phyloP scores from a whole-genome alignment of 2,888 invertebrate genomes.

The Napeogenes sylphis region DNA sequence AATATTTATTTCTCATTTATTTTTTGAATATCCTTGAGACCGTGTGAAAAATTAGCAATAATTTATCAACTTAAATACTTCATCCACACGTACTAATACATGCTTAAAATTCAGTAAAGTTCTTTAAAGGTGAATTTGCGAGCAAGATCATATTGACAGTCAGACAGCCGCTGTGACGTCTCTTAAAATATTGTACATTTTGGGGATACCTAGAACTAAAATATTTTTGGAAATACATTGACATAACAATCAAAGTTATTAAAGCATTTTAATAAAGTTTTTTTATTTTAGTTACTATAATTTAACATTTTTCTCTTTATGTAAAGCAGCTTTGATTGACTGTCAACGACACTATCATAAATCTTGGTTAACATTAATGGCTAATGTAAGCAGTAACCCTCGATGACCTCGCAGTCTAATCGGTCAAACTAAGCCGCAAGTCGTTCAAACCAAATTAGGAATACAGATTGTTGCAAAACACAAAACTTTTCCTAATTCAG shows the following conservation, averaged over 20 bases:
- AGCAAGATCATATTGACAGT: background rate
- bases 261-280: no score
- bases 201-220: no score
- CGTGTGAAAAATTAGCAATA: background rate
- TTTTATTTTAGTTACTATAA: no score
- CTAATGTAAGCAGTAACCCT: constrained; percentile 10
- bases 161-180: no score
- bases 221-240: no score
- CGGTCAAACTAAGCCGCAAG: constrained; percentile 9
- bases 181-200: no score
- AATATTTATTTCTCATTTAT: background rate
- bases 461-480: background rate
- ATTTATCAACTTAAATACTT: background rate
- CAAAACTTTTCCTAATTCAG: background rate
- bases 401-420: constrained; percentile 15
- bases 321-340: no score
- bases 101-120: background rate
- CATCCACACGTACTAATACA: background rate
- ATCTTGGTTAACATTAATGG: background rate
- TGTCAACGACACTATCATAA: no score
- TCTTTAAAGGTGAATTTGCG: background rate
- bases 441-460: constrained; percentile 9
- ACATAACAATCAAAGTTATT: no score
- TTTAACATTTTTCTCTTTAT: no score
- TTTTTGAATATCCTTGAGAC: background rate